Evolutionary conservation across 2,888 invertebrate species (phyloP).

Genomic region (Sphaerophoria rueppellii): DNA sequence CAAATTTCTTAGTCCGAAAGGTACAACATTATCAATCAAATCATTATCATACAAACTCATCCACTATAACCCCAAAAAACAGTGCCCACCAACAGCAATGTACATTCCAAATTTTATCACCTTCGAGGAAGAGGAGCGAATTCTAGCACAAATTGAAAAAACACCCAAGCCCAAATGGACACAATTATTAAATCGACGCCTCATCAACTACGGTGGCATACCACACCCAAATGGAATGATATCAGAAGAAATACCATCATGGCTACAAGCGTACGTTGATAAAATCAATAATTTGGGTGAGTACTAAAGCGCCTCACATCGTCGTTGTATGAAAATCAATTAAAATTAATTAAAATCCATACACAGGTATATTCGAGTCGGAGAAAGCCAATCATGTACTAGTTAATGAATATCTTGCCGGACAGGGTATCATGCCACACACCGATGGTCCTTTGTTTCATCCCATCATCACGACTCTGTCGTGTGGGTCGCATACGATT

Average conservation of each 20-base stretch:
- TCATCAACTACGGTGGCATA: slow-evolving; percentile 99
- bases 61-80: not conserved
- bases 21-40: slow-evolving; percentile 65
- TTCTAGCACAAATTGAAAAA: slow-evolving; percentile 89
- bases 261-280: slow-evolving; percentile 89
- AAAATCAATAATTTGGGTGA: slow-evolving; percentile 87
- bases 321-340: not conserved
- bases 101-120: slow-evolving; percentile 95
- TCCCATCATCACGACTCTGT: slow-evolving; percentile 96
- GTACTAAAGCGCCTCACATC: not conserved
- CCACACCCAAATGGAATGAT: slow-evolving; percentile 97
- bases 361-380: slow-evolving; percentile 83
- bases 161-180: slow-evolving; percentile 98
- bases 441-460: slow-evolving; percentile 97
- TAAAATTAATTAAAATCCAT: not conserved
- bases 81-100: slow-evolving; percentile 81
- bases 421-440: slow-evolving; percentile 99
- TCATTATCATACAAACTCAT: not conserved
- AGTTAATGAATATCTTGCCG: slow-evolving; percentile 95
- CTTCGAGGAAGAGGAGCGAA: slow-evolving; percentile 86
- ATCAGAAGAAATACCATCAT: slow-evolving; percentile 92
- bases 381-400: slow-evolving; percentile 95
- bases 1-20: slow-evolving; percentile 80
- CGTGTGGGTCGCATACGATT: slow-evolving; percentile 94
- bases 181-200: slow-evolving; percentile 91